Percentiles rank a stretch among this genome's conserved stretches.
phyloP scores from a whole-genome alignment of 2,797 vertebrate genomes.

The Ptychobarbus kaznakovi region DNA sequence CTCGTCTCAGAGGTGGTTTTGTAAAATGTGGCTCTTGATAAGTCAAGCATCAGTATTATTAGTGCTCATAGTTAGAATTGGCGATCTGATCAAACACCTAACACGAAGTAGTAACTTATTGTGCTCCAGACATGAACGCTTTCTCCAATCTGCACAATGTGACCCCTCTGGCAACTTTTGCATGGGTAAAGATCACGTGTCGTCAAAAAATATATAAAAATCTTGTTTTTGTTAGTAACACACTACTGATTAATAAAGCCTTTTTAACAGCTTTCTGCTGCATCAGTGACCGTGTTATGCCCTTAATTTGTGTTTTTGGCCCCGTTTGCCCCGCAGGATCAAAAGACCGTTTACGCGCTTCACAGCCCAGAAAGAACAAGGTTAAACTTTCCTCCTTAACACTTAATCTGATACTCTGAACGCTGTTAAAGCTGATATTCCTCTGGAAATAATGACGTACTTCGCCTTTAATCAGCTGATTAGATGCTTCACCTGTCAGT shows the following conservation, averaged over 20 bases:
- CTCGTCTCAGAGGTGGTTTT: neutral
- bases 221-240: too few relatives aligned
- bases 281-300: neutral
- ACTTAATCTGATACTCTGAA: slow-evolving; percentile 64
- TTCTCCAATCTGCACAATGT: neutral
- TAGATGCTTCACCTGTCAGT: slow-evolving; percentile 54
- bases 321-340: neutral
- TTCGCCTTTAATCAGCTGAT: slow-evolving; percentile 46
- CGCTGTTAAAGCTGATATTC: slow-evolving; percentile 44
- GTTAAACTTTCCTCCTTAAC: slow-evolving; percentile 52
- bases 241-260: neutral
- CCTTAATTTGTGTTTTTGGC: slow-evolving; percentile 6
- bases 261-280: neutral
- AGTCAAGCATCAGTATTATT: neutral
- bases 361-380: slow-evolving; percentile 29
- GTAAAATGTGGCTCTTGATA: neutral
- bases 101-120: neutral
- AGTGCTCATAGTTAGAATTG: neutral
- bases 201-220: neutral
- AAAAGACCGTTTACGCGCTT: slow-evolving; percentile 19
- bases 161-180: neutral
- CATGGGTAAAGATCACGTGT: neutral
- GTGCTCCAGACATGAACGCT: neutral
- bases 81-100: neutral
- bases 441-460: slow-evolving; percentile 50